Evolutionary conservation across 2,113 vertebrate species (phyloP).

Genomic region (Megatriorchis doriae): DNA sequence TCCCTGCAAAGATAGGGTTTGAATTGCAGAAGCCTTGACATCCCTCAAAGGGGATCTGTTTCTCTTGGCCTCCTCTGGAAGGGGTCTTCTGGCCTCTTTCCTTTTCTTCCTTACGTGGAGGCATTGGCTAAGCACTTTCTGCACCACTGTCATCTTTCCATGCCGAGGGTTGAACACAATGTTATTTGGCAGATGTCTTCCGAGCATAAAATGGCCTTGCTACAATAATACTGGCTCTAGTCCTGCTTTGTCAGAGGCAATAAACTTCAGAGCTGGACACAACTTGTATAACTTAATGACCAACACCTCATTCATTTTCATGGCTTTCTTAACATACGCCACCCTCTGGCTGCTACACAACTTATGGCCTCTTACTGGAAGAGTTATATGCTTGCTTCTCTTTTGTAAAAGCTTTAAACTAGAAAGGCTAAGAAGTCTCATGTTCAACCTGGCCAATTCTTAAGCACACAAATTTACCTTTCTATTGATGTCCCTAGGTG

Average conservation of each 20-base stretch:
- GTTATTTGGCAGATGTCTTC: background rate
- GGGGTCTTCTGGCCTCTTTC: background rate
- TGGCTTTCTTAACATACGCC: background rate
- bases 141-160: accelerated
- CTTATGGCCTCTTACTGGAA: background rate
- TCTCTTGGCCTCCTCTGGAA: background rate
- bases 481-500: background rate
- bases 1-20: background rate
- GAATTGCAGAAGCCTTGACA: background rate
- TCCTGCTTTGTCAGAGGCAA: background rate
- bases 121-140: background rate
- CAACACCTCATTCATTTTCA: background rate
- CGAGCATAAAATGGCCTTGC: background rate
- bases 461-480: background rate
- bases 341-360: background rate
- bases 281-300: background rate
- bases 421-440: background rate
- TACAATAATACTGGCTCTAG: background rate
- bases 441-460: background rate
- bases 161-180: accelerated
- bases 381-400: background rate
- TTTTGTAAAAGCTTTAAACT: background rate
- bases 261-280: background rate
- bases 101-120: accelerated
- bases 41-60: background rate